Conservation (phyloP, 2,888 invertebrate genomes). For the Gibbula magus region DNA sequence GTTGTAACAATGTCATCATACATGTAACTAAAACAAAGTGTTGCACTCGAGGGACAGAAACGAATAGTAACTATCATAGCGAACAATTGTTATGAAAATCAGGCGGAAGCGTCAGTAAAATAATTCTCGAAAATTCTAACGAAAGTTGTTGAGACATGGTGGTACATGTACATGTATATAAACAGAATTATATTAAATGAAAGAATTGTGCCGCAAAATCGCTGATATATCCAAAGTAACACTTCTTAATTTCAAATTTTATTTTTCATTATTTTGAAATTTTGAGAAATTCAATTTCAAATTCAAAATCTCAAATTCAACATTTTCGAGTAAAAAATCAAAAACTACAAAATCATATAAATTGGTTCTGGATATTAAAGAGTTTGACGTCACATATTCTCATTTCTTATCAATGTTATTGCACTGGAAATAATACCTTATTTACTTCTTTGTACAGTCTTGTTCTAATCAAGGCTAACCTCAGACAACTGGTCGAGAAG, state of each 20-base stretch:
- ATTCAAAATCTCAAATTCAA: too few relatives aligned
- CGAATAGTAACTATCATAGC: background rate
- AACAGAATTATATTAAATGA: too few relatives aligned
- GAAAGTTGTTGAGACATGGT: slow-evolving; percentile 19
- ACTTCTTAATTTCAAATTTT: too few relatives aligned
- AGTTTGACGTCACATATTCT: background rate
- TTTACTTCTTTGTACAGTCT: slow-evolving; percentile 6
- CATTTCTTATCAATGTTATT: background rate
- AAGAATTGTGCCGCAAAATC: too few relatives aligned
- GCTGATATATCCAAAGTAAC: too few relatives aligned
- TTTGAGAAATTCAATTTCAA: too few relatives aligned
- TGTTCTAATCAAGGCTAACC: background rate
- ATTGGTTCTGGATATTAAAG: background rate
- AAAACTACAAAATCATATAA: background rate
- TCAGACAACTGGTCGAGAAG: slow-evolving; percentile 1
- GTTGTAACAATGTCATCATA: too few relatives aligned
- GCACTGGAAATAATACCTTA: slow-evolving; percentile 13
- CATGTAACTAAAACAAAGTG: background rate
- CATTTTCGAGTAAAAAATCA: too few relatives aligned
- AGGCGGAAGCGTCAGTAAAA: too few relatives aligned
- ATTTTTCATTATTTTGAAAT: too few relatives aligned
- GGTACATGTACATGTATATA: background rate
- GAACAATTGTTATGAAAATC: background rate
- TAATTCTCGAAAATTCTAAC: slow-evolving; percentile 7
- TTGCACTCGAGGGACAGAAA: background rate